These are phyloP conservation scores for Megastigmus dorsalis DNA, from an alignment of 2,888 invertebrate genomes.

Conservation along the genomic window DNA sequence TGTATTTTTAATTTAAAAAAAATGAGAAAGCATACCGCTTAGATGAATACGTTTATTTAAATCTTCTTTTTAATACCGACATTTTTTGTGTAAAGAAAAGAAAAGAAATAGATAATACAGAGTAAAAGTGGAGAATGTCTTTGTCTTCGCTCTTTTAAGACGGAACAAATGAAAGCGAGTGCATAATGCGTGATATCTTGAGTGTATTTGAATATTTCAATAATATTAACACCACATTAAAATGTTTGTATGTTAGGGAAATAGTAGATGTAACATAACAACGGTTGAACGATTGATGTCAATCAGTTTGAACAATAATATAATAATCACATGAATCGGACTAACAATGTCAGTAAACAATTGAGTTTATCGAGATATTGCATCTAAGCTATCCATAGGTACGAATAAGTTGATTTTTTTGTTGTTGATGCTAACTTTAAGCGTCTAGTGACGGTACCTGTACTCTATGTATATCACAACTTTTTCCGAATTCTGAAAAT, in stretches of 20 bases:
- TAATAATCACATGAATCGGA: constrained; percentile 44
- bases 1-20: constrained; percentile 49
- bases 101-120: constrained; percentile 28
- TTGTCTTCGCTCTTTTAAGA: constrained; percentile 51
- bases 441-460: constrained; percentile 64
- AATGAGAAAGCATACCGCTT: constrained; percentile 13
- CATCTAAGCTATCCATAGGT: constrained; percentile 45
- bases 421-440: constrained; percentile 60
- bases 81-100: constrained; percentile 43
- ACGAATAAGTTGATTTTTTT: constrained; percentile 60
- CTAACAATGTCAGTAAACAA: constrained; percentile 39
- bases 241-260: constrained; percentile 64
- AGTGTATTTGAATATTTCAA: constrained; percentile 62
- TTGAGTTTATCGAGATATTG: constrained; percentile 34
- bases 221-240: constrained; percentile 61
- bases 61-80: constrained; percentile 43
- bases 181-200: constrained; percentile 60
- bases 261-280: constrained; percentile 64
- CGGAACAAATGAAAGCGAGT: constrained; percentile 48
- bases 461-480: constrained; percentile 66
- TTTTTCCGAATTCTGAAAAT: constrained; percentile 58
- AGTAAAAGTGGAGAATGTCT: constrained; percentile 50
- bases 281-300: constrained; percentile 56
- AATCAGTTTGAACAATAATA: constrained; percentile 46
- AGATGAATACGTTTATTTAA: constrained; percentile 38